These are phyloP conservation scores for Lysiphlebus fabarum DNA, from an alignment of 1,140 invertebrate species.

Conservation along the genomic window DNA sequence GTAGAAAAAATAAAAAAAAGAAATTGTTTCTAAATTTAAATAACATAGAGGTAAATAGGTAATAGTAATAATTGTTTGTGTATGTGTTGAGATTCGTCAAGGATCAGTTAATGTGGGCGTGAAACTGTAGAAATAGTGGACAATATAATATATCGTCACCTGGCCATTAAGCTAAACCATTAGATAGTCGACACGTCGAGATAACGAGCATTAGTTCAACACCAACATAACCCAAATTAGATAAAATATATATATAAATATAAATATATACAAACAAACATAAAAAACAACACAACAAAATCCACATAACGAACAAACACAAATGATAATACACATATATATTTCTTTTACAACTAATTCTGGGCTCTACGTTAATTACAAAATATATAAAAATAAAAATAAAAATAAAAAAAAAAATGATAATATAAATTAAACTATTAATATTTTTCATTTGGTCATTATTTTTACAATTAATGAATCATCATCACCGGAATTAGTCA, in stretches of 20 bases:
- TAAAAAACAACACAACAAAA: too few relatives aligned
- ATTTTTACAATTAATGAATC: constrained; percentile 1
- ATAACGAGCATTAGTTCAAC: constrained; percentile 56
- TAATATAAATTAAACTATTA: not conserved
- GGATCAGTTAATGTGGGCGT: constrained; percentile 29
- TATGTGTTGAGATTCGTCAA: constrained; percentile 37
- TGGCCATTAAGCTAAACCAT: constrained; percentile 53
- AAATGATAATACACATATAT: not conserved
- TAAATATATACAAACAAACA: constrained; percentile 26
- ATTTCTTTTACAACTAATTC: not conserved
- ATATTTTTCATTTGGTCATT: not conserved
- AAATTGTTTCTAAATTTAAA: too few relatives aligned
- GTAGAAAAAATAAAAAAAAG: too few relatives aligned
- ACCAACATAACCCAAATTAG: constrained; percentile 46
- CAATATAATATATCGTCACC: constrained; percentile 48
- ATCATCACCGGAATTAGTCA: not conserved
- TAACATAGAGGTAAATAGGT: too few relatives aligned
- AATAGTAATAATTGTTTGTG: constrained; percentile 22
- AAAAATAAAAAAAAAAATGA: not conserved
- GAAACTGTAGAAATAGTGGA: constrained; percentile 44
- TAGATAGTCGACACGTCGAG: constrained; percentile 55
- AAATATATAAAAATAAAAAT: not conserved
- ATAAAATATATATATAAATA: too few relatives aligned
- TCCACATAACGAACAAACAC: not conserved
- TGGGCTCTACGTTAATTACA: too few relatives aligned